A percentile compares a stretch with the other conserved stretches of the same genome.
Conservation (phyloP, 1,140 invertebrate genomes). For the Lepidurus couesii region DNA sequence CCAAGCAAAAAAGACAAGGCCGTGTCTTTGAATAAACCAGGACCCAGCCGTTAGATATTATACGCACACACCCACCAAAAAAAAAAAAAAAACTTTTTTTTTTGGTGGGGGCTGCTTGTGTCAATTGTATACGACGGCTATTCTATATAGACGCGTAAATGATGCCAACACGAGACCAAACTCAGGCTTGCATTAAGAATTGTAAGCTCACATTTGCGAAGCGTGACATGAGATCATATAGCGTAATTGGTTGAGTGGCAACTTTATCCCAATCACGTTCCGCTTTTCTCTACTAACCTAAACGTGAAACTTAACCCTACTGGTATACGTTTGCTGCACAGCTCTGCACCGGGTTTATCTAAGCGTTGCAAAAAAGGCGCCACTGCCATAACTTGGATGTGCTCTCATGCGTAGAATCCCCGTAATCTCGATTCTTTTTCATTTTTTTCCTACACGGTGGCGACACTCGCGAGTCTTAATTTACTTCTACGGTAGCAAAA, state of each 20-base stretch:
- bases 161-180: background rate
- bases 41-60: background rate
- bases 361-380: background rate
- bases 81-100: background rate
- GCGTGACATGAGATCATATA: background rate
- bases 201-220: background rate
- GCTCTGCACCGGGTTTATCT: background rate
- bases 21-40: constrained; percentile 3
- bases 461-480: background rate
- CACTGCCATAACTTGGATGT: background rate
- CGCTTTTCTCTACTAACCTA: background rate
- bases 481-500: background rate
- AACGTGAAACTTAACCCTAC: background rate
- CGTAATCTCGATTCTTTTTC: background rate
- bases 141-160: background rate
- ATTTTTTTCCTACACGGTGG: background rate
- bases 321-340: background rate
- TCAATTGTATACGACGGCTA: background rate
- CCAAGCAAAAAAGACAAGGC: background rate
- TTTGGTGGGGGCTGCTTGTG: background rate
- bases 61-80: background rate
- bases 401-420: background rate
- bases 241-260: background rate
- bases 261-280: background rate
- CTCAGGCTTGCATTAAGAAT: background rate